A percentile compares a stretch with the other conserved stretches of the same genome.
These are phyloP conservation scores for Orchestes rusci DNA, from an alignment of 2,888 invertebrate species.

Conservation along the genomic window DNA sequence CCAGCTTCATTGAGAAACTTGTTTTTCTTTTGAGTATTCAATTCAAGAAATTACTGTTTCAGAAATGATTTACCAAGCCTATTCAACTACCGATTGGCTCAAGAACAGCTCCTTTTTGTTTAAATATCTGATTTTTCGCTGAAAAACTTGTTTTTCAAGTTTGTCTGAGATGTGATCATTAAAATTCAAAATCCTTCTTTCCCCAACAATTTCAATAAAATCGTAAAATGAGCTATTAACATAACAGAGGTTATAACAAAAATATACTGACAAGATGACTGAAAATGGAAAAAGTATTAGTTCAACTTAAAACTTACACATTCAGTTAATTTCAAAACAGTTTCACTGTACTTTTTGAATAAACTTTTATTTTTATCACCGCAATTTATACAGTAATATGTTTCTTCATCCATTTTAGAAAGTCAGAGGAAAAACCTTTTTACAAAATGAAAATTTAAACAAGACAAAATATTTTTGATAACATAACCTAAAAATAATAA, in stretches of 20 bases:
- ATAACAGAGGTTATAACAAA: no score
- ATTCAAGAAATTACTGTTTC: neutral
- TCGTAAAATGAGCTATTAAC: no score
- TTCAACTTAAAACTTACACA: constrained; percentile 55
- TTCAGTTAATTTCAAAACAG: constrained; percentile 64
- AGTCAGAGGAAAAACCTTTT: no score
- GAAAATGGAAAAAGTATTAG: neutral
- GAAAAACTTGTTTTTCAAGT: neutral
- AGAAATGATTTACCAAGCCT: neutral
- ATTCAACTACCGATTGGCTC: no score
- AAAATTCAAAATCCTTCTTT: neutral
- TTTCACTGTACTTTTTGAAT: constrained; percentile 62
- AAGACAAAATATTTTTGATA: no score
- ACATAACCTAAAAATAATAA: no score
- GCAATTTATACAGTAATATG: constrained; percentile 59
- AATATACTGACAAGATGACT: neutral
- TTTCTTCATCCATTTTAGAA: no score
- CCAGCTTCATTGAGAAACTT: constrained; percentile 1
- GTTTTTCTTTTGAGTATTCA: neutral
- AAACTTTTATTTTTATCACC: constrained; percentile 55
- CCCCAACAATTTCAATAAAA: neutral
- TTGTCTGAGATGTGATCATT: neutral
- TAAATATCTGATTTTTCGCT: no score
- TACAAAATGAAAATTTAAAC: no score
- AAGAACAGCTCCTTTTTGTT: no score